phyloP scores from a whole-genome alignment of 2,888 invertebrate species.

The Leptinotarsa haldemani region DNA sequence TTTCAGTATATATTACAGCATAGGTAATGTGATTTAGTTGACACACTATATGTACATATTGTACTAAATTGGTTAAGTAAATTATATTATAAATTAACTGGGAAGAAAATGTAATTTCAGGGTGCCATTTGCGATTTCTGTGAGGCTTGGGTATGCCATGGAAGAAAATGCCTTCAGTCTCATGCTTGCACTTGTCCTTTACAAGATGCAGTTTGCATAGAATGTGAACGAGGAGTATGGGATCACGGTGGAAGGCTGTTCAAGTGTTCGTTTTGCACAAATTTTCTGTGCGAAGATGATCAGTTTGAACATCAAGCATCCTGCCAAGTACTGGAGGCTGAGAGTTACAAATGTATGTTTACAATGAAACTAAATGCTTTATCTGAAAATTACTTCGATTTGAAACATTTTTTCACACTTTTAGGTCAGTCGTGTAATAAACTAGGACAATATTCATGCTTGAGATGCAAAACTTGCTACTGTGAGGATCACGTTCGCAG shows the following conservation, averaged over 20 bases:
- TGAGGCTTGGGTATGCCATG: conserved; percentile 98
- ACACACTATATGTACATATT: too few relatives aligned
- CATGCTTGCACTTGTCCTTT: conserved; percentile 95
- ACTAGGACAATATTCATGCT: conserved; percentile 93
- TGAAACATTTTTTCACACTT: conserved; percentile 37
- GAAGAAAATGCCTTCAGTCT: conserved; percentile 87
- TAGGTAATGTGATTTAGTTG: too few relatives aligned
- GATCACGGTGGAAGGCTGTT: conserved; percentile 95
- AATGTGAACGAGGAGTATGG: conserved; percentile 95
- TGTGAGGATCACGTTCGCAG: conserved; percentile 96
- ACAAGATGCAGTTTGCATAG: conserved; percentile 87
- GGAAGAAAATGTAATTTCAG: conserved; percentile 64
- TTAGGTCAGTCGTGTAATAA: conserved; percentile 93
- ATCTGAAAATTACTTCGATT: neutral
- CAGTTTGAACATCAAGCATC: conserved; percentile 98
- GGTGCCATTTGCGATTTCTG: conserved; percentile 98
- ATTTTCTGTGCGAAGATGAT: conserved; percentile 92
- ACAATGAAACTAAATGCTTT: neutral
- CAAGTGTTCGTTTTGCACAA: conserved; percentile 90
- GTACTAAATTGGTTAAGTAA: too few relatives aligned
- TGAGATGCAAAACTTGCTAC: conserved; percentile 95
- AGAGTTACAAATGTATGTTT: conserved; percentile 89
- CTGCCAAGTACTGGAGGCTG: conserved; percentile 94
- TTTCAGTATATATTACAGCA: too few relatives aligned
- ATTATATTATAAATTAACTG: too few relatives aligned